Conservation (phyloP, 1,140 invertebrate genomes). For the Diabrotica virgifera region DNA sequence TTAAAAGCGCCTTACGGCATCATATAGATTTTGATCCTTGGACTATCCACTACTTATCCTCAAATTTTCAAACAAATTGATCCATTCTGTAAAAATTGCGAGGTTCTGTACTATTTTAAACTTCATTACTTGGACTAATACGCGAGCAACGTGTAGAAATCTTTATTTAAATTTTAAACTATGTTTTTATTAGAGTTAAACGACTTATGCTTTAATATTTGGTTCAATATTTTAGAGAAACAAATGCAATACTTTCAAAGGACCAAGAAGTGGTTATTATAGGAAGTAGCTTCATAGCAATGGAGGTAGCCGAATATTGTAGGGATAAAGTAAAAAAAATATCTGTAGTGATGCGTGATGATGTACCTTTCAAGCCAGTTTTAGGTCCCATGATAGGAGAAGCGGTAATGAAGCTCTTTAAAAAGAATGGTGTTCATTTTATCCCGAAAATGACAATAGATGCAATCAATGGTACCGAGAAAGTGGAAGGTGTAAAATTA, state of each 20-base stretch:
- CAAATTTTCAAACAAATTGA: too few relatives aligned
- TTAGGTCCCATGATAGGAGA: slow-evolving; percentile 72
- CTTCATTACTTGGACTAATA: too few relatives aligned
- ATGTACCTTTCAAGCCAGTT: slow-evolving; percentile 66
- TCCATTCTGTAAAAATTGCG: too few relatives aligned
- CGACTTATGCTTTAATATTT: too few relatives aligned
- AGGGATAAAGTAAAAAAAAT: slow-evolving; percentile 71
- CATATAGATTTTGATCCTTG: too few relatives aligned
- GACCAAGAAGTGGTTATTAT: slow-evolving; percentile 70
- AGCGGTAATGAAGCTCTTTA: slow-evolving; percentile 60
- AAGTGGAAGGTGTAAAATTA: slow-evolving; percentile 61
- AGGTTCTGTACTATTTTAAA: too few relatives aligned
- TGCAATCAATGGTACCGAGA: slow-evolving; percentile 55
- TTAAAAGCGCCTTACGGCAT: too few relatives aligned
- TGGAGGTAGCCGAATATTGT: slow-evolving; percentile 81
- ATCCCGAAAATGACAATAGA: slow-evolving; percentile 54
- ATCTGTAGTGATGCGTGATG: slow-evolving; percentile 72
- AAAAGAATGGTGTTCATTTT: slow-evolving; percentile 71
- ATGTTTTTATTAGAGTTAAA: too few relatives aligned
- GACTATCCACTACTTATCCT: too few relatives aligned
- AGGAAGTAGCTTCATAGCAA: slow-evolving; percentile 76
- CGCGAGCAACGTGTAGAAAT: too few relatives aligned
- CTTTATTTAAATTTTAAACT: too few relatives aligned
- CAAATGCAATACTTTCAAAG: slow-evolving; percentile 46
- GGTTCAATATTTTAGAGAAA: background rate